A percentile compares a stretch with the other conserved stretches of the same genome.
Conservation (phyloP, 2,113 vertebrate genomes). For the Fukomys damarensis region DNA sequence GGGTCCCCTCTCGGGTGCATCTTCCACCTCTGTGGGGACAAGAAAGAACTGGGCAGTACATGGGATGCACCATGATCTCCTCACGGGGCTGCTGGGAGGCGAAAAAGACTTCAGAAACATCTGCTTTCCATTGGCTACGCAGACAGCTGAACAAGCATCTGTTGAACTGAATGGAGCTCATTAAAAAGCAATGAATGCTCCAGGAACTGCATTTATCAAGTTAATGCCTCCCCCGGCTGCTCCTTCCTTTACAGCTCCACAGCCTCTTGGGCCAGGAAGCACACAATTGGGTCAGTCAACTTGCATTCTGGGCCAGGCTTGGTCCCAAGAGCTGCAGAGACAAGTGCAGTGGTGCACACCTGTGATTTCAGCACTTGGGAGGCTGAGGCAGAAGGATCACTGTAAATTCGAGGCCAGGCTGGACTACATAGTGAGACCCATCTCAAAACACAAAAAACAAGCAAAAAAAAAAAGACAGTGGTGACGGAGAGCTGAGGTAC, state of each 20-base stretch:
- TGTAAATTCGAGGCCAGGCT: background rate
- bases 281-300: background rate
- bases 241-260: background rate
- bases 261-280: background rate
- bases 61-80: background rate
- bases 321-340: background rate
- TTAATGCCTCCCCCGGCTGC: background rate
- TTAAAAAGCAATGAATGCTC: conserved; percentile 62
- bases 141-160: conserved; percentile 38
- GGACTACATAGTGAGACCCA: background rate
- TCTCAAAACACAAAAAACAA: background rate
- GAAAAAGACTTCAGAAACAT: conserved; percentile 33
- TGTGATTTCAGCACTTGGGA: background rate
- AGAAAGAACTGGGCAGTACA: background rate
- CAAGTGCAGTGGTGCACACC: background rate
- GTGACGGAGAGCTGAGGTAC: too few relatives aligned
- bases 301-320: background rate
- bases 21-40: background rate
- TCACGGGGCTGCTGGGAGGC: background rate
- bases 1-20: background rate
- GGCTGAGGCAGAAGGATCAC: background rate
- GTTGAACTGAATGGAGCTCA: conserved; percentile 43
- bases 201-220: conserved; percentile 45
- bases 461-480: background rate
- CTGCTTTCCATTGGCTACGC: conserved; percentile 4